phyloP scores from a whole-genome alignment of 2,797 vertebrate genomes.

The Anguilla megastoma region DNA sequence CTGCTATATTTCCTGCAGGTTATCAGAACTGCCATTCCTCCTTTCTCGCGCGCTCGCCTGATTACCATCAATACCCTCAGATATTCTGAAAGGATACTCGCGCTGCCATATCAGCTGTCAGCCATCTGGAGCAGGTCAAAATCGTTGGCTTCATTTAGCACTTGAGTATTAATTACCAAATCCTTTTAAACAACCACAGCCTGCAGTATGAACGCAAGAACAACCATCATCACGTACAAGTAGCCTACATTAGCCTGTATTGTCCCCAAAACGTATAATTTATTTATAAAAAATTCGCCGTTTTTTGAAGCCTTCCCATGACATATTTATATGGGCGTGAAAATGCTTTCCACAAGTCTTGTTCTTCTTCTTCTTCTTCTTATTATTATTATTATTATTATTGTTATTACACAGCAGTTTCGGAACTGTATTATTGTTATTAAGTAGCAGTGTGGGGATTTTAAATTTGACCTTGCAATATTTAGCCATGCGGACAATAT shows the following conservation, averaged over 20 bases:
- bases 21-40: slow-evolving; percentile 66
- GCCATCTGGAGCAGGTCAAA: slow-evolving; percentile 77
- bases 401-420: neutral
- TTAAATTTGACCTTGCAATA: neutral
- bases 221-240: neutral
- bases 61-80: slow-evolving; percentile 77
- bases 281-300: neutral
- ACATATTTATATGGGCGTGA: too few relatives aligned
- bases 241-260: neutral
- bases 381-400: slow-evolving; percentile 26
- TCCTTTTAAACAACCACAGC: slow-evolving; percentile 45
- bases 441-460: neutral
- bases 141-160: slow-evolving; percentile 66
- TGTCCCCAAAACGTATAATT: neutral
- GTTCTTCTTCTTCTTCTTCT: neutral
- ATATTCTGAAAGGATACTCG: slow-evolving; percentile 71
- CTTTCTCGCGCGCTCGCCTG: slow-evolving; percentile 69
- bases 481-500: neutral
- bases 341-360: neutral
- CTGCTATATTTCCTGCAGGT: slow-evolving; percentile 71
- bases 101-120: slow-evolving; percentile 70
- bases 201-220: slow-evolving; percentile 38
- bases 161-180: slow-evolving; percentile 57
- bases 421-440: neutral
- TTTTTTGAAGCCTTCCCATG: neutral